Evolutionary conservation across 2,113 vertebrate species (phyloP).

Genomic region (Solea solea): DNA sequence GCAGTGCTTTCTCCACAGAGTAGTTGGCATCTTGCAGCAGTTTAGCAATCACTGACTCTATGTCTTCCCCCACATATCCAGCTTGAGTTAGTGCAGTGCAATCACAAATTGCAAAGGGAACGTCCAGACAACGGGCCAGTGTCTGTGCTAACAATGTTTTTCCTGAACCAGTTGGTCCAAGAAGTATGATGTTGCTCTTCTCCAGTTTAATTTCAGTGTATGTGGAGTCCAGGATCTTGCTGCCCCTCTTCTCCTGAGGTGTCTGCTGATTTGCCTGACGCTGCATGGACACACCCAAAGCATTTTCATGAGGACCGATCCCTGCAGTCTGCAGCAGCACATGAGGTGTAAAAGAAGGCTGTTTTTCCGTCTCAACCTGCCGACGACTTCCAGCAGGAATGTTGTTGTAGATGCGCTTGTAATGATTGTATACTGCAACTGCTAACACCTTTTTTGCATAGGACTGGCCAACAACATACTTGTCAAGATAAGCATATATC

Average conservation of each 20-base stretch:
- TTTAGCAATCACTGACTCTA: conserved; percentile 98
- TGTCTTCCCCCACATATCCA: conserved; percentile 97
- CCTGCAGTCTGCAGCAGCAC: conserved; percentile 98
- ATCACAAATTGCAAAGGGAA: conserved; percentile 97
- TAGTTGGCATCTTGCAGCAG: conserved; percentile 98
- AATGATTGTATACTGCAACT: conserved; percentile 98
- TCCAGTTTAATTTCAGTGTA: conserved; percentile 96
- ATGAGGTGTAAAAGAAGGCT: conserved; percentile 91
- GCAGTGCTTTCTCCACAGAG: conserved; percentile 95
- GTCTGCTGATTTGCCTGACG: conserved; percentile 93
- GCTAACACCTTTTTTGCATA: conserved; percentile 98
- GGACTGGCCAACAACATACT: conserved; percentile 96
- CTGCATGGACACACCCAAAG: conserved; percentile 94
- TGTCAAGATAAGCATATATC: conserved; percentile 99
- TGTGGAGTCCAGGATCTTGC: conserved; percentile 92
- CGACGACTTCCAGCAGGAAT: conserved; percentile 91
- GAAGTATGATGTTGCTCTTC: conserved; percentile 98
- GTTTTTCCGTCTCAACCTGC: conserved; percentile 93
- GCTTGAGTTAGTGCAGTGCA: conserved; percentile 98
- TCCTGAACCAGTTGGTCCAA: conserved; percentile 98
- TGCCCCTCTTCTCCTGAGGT: conserved; percentile 92
- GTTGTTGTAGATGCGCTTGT: conserved; percentile 98
- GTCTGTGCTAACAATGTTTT: conserved; percentile 98
- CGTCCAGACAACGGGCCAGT: conserved; percentile 95
- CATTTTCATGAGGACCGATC: conserved; percentile 95